Base-by-base conservation (phyloP, 2,888 invertebrate species). In the Torymus texanus region DNA sequence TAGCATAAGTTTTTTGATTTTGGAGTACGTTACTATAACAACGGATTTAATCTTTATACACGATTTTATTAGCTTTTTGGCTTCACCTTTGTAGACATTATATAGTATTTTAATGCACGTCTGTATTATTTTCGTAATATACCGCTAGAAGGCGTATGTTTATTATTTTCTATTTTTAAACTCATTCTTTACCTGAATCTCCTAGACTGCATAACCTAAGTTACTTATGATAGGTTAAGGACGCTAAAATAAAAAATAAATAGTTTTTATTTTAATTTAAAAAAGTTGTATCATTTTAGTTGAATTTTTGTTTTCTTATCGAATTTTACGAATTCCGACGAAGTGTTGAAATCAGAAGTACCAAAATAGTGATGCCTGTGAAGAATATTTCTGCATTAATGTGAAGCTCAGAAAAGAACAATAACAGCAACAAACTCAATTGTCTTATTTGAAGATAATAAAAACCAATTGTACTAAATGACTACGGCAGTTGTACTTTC, bases 401-500 rank as follows among this genome's bases (percentile, higher is more conserved):
- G 11, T 16, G 13, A 53, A 55, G 41, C 16, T 8, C 41, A 24
- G 0, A 67, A 53, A 61, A 73, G 13, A 13, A 80, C 13, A 62
- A 58, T 18, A 73, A 21, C 29, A 63, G 41, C 5, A 62, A 24
- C 61, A 56, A 62, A 68, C 16, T 71, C 66, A 55, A 51, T 53
- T 59, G 41, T n/a, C 16, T 55, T 68, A n/a, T 65, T 65, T 18
- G 29, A 70, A 70, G 14, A 68, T 24, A 72, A 41, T 21, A 53
- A 66, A 21, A 63, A 66, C 56, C 56, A 71, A 67, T 29, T n/a
- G 8, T 11, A 41, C 41, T 81, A 74, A 83, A 90, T 90, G 90
- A 87, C 90, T 51, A 87, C 88, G 3, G 88, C 94, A 92, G 92
- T 95, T 86, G 95, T 95, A 88, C 95, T 95, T 53, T 95, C 95